Conservation (phyloP, 2,888 invertebrate genomes). For the Coleophora deauratella region DNA sequence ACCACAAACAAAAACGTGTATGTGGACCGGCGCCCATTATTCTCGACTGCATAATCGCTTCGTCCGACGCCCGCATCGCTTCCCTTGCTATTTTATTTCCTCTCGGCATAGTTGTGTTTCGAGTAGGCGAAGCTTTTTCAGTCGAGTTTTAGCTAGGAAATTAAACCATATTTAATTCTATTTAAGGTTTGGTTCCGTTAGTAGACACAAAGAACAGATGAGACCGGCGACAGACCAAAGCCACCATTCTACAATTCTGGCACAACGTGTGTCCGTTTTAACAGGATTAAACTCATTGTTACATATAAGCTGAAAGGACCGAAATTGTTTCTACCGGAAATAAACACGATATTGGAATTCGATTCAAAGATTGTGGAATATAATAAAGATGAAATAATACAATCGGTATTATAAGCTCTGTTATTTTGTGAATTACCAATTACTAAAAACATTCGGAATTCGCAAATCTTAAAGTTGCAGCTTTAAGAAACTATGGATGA, state of each 20-base stretch:
- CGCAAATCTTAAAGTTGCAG: no score
- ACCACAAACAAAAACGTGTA: slow-evolving; percentile 75
- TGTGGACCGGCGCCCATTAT: slow-evolving; percentile 72
- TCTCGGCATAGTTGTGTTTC: slow-evolving; percentile 66
- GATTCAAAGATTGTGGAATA: slow-evolving; percentile 18
- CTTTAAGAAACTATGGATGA: no score
- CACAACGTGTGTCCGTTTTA: slow-evolving; percentile 69
- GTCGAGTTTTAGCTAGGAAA: slow-evolving; percentile 49
- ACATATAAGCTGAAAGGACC: slow-evolving; percentile 58
- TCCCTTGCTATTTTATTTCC: slow-evolving; percentile 72
- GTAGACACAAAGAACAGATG: slow-evolving; percentile 48
- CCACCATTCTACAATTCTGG: slow-evolving; percentile 65
- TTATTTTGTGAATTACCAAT: no score
- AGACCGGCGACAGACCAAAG: slow-evolving; percentile 68
- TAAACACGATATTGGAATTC: slow-evolving; percentile 32
- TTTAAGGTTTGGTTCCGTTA: slow-evolving; percentile 69
- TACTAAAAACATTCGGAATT: no score
- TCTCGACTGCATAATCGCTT: slow-evolving; percentile 74
- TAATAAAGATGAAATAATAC: background rate
- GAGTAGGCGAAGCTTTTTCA: slow-evolving; percentile 64
- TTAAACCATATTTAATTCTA: slow-evolving; percentile 71
- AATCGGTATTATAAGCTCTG: slow-evolving; percentile 1
- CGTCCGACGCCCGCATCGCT: slow-evolving; percentile 73
- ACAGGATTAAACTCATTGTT: slow-evolving; percentile 71
- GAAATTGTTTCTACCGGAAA: slow-evolving; percentile 53